A percentile compares a stretch with the other conserved stretches of the same genome.
Evolutionary conservation across 2,888 invertebrate genomes (phyloP).

Genomic region (Macrophya alboannulata): DNA sequence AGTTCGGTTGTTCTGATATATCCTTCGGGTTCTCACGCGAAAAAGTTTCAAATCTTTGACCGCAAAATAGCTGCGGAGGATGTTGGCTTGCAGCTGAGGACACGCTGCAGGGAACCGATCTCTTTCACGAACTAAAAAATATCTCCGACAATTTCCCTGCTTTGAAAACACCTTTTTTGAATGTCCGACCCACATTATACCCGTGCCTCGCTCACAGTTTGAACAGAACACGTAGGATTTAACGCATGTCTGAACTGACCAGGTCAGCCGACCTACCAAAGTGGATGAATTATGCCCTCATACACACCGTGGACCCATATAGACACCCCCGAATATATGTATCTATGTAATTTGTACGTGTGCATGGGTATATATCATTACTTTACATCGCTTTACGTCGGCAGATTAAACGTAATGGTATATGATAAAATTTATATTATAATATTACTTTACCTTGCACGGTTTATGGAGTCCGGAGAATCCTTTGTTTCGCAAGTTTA

Average conservation of each 20-base stretch:
- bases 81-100: neutral
- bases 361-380: neutral
- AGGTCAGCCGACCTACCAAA: conserved; percentile 11
- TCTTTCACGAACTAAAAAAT: neutral
- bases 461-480: neutral
- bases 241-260: conserved; percentile 11
- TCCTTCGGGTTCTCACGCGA: neutral
- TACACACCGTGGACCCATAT: neutral
- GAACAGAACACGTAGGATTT: conserved; percentile 11
- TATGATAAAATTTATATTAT: neutral
- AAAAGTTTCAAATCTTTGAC: neutral
- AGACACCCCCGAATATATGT: neutral
- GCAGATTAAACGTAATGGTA: neutral
- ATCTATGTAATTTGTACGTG: neutral
- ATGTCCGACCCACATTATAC: conserved; percentile 16
- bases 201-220: neutral
- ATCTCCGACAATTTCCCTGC: neutral
- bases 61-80: neutral
- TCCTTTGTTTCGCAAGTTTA: neutral
- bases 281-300: conserved; percentile 2
- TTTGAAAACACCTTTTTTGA: conserved; percentile 17
- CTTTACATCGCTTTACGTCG: neutral
- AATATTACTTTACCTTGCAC: neutral
- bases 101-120: neutral
- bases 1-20: neutral